These are phyloP conservation scores for Euplexia lucipara DNA, from an alignment of 2,888 invertebrate genomes.

Conservation along the genomic window DNA sequence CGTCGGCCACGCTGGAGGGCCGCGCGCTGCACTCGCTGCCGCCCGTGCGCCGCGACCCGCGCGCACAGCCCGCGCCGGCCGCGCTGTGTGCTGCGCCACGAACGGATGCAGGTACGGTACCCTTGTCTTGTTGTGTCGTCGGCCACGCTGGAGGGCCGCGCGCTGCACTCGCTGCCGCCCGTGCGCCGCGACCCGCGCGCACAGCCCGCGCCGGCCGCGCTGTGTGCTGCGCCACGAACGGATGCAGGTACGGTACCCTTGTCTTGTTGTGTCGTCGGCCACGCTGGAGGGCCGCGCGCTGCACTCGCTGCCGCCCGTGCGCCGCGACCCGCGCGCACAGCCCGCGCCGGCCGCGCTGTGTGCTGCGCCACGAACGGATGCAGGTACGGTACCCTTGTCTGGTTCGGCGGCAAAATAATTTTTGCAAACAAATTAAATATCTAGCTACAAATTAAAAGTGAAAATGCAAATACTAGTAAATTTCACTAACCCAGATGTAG, in stretches of 20 bases:
- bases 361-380: too few species aligned
- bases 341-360: constrained; percentile 1
- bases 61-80: constrained; percentile 28
- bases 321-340: constrained; percentile 49
- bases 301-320: constrained; percentile 85
- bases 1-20: constrained; percentile 82
- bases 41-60: constrained; percentile 68
- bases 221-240: too few species aligned
- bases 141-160: constrained; percentile 81
- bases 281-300: constrained; percentile 83
- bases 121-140: too few species aligned
- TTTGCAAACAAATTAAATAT: too few species aligned
- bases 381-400: too few species aligned
- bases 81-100: background rate
- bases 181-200: constrained; percentile 52
- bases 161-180: constrained; percentile 88
- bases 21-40: constrained; percentile 87
- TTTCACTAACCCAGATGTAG: too few species aligned
- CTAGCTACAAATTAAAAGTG: too few species aligned
- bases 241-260: too few species aligned
- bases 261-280: constrained; percentile 82
- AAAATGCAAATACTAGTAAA: too few species aligned
- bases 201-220: constrained; percentile 4
- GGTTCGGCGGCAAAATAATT: too few species aligned
- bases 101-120: constrained; percentile 27